Percentiles rank a stretch among this genome's conserved stretches.
These are phyloP conservation scores for Elymnias hypermnestra DNA, from an alignment of 1,140 invertebrate species.

Conservation along the genomic window DNA sequence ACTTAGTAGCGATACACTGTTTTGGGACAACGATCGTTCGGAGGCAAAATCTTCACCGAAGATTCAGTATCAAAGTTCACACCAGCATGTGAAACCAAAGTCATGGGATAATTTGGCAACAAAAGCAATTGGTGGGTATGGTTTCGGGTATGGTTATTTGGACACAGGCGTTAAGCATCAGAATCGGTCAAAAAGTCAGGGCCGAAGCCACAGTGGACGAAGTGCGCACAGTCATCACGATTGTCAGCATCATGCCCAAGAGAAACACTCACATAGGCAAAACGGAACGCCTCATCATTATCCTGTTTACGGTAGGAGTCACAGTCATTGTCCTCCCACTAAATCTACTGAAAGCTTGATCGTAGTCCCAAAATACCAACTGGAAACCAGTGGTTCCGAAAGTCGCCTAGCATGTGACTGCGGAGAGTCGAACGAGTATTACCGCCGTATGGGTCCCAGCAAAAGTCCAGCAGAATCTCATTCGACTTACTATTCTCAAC, in stretches of 20 bases:
- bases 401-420: constrained; percentile 82
- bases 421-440: constrained; percentile 73
- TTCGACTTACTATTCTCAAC: constrained; percentile 72
- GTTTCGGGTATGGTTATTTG: constrained; percentile 89
- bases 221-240: constrained; percentile 72
- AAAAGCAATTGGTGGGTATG: constrained; percentile 88
- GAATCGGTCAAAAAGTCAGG: constrained; percentile 71
- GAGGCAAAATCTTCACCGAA: constrained; percentile 64
- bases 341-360: constrained; percentile 88
- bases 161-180: constrained; percentile 79
- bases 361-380: constrained; percentile 78
- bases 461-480: constrained; percentile 66
- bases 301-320: constrained; percentile 41
- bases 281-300: constrained; percentile 72
- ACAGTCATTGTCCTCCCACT: constrained; percentile 75
- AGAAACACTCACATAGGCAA: constrained; percentile 71
- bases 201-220: constrained; percentile 60
- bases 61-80: constrained; percentile 71
- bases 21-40: constrained; percentile 81
- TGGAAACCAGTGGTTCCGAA: constrained; percentile 78
- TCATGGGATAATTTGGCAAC: constrained; percentile 92
- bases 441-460: constrained; percentile 56
- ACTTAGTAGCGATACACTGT: constrained; percentile 88
- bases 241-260: constrained; percentile 60
- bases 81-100: constrained; percentile 84